These are phyloP conservation scores for Sterna hirundo DNA, from an alignment of 2,113 vertebrate species.

Conservation along the genomic window DNA sequence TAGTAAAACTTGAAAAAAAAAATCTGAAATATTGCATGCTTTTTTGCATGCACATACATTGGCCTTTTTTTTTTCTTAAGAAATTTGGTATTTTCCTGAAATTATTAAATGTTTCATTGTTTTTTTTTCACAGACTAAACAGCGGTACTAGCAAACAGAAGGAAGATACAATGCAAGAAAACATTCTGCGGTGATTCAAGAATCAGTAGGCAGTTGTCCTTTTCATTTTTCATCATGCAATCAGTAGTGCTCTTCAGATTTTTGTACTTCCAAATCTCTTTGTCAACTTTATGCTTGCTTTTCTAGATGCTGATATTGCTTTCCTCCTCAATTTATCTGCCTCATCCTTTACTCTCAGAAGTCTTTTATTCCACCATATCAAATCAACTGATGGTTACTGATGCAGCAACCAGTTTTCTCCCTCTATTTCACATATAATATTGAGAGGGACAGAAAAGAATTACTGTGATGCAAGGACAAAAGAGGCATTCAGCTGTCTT, in stretches of 20 bases:
- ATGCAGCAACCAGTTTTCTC: not conserved
- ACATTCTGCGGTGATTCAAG: not conserved
- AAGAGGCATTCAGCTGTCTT: not conserved
- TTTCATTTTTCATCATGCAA: not conserved
- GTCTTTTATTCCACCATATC: not conserved
- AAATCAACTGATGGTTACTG: not conserved
- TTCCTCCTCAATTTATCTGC: constrained; percentile 1
- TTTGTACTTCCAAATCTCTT: not conserved
- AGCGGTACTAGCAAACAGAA: not conserved
- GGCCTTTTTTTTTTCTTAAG: not conserved
- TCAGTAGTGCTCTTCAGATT: not conserved
- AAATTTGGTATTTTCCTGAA: not conserved
- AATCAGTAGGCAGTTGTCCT: not conserved
- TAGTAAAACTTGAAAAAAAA: not conserved
- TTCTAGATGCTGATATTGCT: not conserved
- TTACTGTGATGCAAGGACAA: not conserved
- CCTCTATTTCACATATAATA: not conserved
- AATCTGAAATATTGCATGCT: not conserved
- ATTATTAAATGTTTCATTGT: not conserved
- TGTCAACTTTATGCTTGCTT: not conserved
- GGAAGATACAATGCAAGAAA: not conserved
- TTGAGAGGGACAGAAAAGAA: not conserved
- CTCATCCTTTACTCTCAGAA: not conserved
- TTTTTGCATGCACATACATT: not conserved
- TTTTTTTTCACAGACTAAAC: not conserved